phyloP scores from a whole-genome alignment of 2,113 vertebrate genomes.

The Martes martes region DNA sequence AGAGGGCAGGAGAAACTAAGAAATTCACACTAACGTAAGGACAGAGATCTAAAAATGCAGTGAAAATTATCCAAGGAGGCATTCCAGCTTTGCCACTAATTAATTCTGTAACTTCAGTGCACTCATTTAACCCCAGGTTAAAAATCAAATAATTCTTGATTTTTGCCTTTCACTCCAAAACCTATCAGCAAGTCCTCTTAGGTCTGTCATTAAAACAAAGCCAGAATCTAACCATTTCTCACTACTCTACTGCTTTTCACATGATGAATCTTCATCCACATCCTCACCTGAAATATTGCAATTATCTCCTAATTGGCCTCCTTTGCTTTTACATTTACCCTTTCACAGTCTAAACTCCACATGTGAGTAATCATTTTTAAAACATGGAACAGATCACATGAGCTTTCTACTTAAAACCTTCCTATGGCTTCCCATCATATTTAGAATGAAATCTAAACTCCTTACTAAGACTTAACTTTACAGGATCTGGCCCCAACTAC shows the following conservation, averaged over 20 bases:
- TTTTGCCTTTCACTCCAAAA: not conserved
- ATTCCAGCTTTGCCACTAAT: not conserved
- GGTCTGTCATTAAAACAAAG: not conserved
- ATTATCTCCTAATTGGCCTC: not conserved
- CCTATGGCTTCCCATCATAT: not conserved
- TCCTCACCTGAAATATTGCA: not conserved
- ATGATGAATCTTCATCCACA: not conserved
- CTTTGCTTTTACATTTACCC: not conserved
- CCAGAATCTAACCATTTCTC: not conserved
- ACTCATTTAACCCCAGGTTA: not conserved
- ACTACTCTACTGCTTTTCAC: not conserved
- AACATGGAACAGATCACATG: not conserved
- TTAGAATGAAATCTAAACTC: conserved; percentile 14
- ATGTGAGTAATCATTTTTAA: not conserved
- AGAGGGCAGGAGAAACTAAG: not conserved
- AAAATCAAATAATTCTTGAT: conserved; percentile 9
- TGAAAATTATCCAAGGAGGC: not conserved
- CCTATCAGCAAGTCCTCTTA: not conserved
- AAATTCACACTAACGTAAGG: conserved; percentile 35
- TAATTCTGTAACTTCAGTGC: conserved; percentile 5
- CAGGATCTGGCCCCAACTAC: not conserved
- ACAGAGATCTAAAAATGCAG: not conserved
- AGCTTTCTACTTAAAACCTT: not conserved
- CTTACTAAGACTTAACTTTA: not conserved
- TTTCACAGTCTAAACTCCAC: not conserved